These are phyloP conservation scores for Plebejus argus DNA, from an alignment of 2,888 invertebrate genomes.

Conservation along the genomic window DNA sequence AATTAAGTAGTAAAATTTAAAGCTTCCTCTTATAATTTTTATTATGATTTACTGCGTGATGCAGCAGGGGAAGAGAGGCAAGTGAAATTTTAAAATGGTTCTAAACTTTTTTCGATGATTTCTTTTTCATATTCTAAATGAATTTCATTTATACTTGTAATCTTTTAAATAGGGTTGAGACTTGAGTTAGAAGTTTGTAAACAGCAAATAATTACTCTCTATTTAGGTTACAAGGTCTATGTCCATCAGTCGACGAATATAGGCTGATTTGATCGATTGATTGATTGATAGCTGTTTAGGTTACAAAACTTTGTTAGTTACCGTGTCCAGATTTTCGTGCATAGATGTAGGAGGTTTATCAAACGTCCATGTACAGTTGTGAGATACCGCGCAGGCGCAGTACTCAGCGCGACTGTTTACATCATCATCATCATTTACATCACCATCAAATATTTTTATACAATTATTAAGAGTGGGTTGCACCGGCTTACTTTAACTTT, in stretches of 20 bases:
- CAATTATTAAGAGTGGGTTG: no score
- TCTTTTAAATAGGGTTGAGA: neutral
- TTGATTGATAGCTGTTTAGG: neutral
- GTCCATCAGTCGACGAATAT: no score
- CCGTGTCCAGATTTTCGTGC: neutral
- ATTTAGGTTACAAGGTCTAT: no score
- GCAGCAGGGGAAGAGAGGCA: neutral
- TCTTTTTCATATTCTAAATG: neutral
- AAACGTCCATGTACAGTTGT: slow-evolving; percentile 14
- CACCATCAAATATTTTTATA: neutral
- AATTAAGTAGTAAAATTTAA: slow-evolving; percentile 7
- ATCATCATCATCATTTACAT: neutral
- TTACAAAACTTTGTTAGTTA: neutral
- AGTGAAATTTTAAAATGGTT: neutral
- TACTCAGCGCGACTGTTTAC: neutral
- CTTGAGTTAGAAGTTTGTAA: neutral
- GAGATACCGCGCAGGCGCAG: slow-evolving; percentile 11
- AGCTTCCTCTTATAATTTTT: slow-evolving; percentile 13
- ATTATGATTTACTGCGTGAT: neutral
- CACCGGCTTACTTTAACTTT: no score
- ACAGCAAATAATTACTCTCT: neutral
- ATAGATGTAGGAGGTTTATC: slow-evolving; percentile 13
- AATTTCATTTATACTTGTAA: neutral
- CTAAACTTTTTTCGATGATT: neutral
- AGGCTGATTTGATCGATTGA: no score